phyloP scores from a whole-genome alignment of 1,140 invertebrate genomes.

The Scaptomyza graminum region DNA sequence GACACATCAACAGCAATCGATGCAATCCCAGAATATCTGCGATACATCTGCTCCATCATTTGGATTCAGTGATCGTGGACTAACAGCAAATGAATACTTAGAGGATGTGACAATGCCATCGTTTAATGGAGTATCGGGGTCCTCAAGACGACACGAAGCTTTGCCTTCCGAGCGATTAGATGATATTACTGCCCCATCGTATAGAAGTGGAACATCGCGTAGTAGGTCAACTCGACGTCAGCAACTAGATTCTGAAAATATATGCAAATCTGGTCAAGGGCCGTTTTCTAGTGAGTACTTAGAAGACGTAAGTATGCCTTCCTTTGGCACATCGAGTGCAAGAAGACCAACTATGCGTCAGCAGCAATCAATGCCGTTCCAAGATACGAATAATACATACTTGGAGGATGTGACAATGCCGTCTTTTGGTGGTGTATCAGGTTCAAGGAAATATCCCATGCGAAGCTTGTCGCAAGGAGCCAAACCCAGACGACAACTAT shows the following conservation, averaged over 20 bases:
- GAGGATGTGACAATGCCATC: slow-evolving; percentile 27
- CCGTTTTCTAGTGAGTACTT: slow-evolving; percentile 18
- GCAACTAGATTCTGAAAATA: too few relatives aligned
- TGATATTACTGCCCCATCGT: too few relatives aligned
- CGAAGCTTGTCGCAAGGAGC: slow-evolving; percentile 20
- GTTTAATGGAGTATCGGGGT: slow-evolving; percentile 1
- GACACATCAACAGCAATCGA: neutral
- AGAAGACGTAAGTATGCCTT: slow-evolving; percentile 31
- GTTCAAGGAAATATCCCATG: slow-evolving; percentile 16
- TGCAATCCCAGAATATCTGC: neutral
- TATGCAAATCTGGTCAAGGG: neutral
- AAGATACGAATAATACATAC: neutral
- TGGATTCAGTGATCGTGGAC: neutral
- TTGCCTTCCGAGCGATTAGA: too few relatives aligned
- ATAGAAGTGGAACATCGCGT: too few relatives aligned
- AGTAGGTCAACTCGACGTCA: too few relatives aligned
- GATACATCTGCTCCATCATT: neutral
- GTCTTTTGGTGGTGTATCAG: neutral
- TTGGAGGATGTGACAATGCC: neutral
- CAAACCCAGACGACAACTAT: neutral
- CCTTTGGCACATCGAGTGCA: slow-evolving; percentile 7
- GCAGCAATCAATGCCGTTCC: slow-evolving; percentile 3
- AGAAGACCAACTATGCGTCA: neutral
- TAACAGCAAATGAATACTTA: neutral
- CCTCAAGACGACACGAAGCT: too few relatives aligned